Conservation (phyloP, 2,888 invertebrate genomes). For the Cecidostiba fungosa region DNA sequence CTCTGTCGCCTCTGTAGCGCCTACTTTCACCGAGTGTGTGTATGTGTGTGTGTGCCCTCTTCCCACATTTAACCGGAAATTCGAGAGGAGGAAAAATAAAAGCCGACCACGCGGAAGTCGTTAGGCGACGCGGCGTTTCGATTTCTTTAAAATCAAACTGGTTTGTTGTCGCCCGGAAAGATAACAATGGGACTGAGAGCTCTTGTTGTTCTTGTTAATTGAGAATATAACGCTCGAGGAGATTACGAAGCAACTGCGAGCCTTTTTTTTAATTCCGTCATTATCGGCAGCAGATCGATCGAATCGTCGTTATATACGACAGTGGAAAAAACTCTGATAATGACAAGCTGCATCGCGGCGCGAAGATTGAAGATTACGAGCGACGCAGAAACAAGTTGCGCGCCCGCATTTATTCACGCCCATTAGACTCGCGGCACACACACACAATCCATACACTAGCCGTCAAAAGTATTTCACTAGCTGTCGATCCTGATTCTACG, state of each 20-base stretch:
- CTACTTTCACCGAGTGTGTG: slow-evolving; percentile 38
- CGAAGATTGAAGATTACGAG: background rate
- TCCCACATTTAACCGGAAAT: slow-evolving; percentile 57
- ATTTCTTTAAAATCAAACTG: slow-evolving; percentile 66
- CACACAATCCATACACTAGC: background rate
- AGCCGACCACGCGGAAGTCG: slow-evolving; percentile 61
- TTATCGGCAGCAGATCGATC: background rate
- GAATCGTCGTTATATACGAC: background rate
- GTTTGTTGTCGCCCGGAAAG: slow-evolving; percentile 11
- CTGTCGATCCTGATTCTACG: background rate
- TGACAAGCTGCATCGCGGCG: background rate
- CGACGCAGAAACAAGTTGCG: slow-evolving; percentile 23
- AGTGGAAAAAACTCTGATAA: background rate
- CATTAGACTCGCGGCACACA: slow-evolving; percentile 12
- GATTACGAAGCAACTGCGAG: background rate
- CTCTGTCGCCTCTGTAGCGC: slow-evolving; percentile 33
- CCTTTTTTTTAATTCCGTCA: background rate
- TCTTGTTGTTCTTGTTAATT: background rate
- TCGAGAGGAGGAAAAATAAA: slow-evolving; percentile 40
- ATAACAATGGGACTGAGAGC: background rate
- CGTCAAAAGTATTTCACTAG: slow-evolving; percentile 8
- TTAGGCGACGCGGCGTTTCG: slow-evolving; percentile 32
- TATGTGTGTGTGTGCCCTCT: background rate
- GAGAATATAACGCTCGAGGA: background rate
- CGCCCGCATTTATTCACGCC: slow-evolving; percentile 41